Evolutionary conservation across 2,113 vertebrate genomes (phyloP).

Genomic region (Phainopepla nitens): DNA sequence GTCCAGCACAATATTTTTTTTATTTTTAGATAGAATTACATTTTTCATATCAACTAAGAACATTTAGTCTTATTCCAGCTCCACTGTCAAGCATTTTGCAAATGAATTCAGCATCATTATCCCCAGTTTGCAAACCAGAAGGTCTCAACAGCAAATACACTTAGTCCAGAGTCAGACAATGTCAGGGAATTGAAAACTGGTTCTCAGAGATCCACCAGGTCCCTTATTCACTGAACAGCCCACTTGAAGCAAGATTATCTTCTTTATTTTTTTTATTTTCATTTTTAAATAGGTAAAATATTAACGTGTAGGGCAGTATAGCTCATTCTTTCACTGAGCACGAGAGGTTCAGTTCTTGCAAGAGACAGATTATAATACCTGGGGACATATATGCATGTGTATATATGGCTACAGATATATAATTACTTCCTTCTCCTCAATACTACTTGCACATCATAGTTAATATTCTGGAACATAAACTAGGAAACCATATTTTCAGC

Average conservation of each 20-base stretch:
- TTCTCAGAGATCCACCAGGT: neutral
- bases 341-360: neutral
- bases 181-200: neutral
- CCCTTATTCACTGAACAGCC: neutral
- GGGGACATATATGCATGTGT: neutral
- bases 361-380: neutral
- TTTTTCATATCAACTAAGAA: neutral
- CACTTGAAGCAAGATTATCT: neutral
- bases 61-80: neutral
- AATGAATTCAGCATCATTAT: neutral
- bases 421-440: neutral
- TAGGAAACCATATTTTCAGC: conserved; percentile 6
- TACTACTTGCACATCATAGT: neutral
- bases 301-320: neutral
- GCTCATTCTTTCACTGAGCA: neutral
- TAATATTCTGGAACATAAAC: conserved; percentile 17
- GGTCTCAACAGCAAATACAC: neutral
- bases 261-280: accelerated
- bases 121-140: neutral
- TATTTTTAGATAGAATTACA: neutral
- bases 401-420: neutral
- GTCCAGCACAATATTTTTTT: neutral
- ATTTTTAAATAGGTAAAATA: neutral
- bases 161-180: neutral
- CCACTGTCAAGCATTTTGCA: neutral